Percentiles rank a stretch among this genome's conserved stretches.
Evolutionary conservation across 2,113 vertebrate genomes (phyloP).

Genomic region (Bostrychus sinensis): DNA sequence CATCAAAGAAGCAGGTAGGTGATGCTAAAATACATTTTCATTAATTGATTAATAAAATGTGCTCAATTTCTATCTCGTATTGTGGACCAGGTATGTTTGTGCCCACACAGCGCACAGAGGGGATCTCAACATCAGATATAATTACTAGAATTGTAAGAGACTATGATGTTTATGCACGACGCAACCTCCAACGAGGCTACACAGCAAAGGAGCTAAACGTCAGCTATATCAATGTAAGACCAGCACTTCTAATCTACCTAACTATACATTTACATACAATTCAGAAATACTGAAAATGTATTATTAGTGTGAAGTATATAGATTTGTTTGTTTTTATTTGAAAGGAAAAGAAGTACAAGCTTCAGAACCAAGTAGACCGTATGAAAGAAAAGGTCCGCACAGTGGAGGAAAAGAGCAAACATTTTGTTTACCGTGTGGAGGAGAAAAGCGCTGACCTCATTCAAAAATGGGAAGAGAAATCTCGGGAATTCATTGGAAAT

Average conservation of each 20-base stretch:
- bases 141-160: slow-evolving; percentile 96
- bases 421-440: slow-evolving; percentile 96
- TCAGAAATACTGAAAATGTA: no score
- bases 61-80: neutral
- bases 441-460: slow-evolving; percentile 98
- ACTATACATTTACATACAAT: neutral
- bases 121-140: slow-evolving; percentile 97
- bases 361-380: slow-evolving; percentile 97
- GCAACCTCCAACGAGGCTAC: slow-evolving; percentile 97
- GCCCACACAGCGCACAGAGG: slow-evolving; percentile 95
- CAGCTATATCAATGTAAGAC: slow-evolving; percentile 94
- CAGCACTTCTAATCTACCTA: neutral
- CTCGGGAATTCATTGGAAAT: slow-evolving; percentile 96
- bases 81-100: slow-evolving; percentile 91
- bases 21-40: neutral
- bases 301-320: no score
- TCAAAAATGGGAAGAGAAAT: slow-evolving; percentile 99
- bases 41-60: neutral
- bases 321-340: slow-evolving; percentile 18
- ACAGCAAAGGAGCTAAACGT: slow-evolving; percentile 98
- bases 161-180: slow-evolving; percentile 94
- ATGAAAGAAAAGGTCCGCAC: slow-evolving; percentile 98
- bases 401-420: slow-evolving; percentile 95
- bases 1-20: slow-evolving; percentile 96
- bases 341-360: slow-evolving; percentile 97